These are phyloP conservation scores for Aeoliscus strigatus DNA, from an alignment of 2,797 vertebrate genomes.

Conservation along the genomic window DNA sequence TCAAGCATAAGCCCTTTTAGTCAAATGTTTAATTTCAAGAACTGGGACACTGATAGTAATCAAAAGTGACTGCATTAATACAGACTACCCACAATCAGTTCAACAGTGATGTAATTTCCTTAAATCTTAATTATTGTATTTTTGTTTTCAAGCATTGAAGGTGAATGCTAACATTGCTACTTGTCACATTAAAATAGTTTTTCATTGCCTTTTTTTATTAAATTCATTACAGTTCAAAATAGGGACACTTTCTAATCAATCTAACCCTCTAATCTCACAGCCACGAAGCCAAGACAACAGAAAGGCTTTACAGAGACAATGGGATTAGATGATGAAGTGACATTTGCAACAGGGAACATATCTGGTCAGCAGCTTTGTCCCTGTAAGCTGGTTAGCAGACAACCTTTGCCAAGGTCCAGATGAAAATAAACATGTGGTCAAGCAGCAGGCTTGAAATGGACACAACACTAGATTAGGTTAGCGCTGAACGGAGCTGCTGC, in stretches of 20 bases:
- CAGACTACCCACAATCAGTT: too few species aligned
- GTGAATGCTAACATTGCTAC: too few species aligned
- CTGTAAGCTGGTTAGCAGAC: conserved; percentile 64
- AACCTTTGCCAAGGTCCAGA: conserved; percentile 54
- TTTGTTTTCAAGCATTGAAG: too few species aligned
- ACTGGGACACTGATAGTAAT: too few species aligned
- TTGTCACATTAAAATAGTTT: too few species aligned
- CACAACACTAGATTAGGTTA: conserved; percentile 10
- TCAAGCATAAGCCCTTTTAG: too few species aligned
- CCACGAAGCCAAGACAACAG: conserved; percentile 17
- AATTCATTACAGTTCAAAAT: conserved; percentile 1
- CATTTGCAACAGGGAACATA: conserved; percentile 67
- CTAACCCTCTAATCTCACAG: conserved; percentile 21
- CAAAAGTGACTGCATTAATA: too few species aligned
- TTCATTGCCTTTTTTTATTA: background rate
- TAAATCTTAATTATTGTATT: too few species aligned
- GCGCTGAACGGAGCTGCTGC: too few species aligned
- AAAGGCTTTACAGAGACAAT: conserved; percentile 34
- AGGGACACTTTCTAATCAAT: conserved; percentile 20
- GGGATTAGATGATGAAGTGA: conserved; percentile 61
- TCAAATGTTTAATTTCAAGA: too few species aligned
- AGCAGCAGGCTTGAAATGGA: conserved; percentile 22
- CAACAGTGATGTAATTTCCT: too few species aligned
- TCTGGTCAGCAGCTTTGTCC: conserved; percentile 72
- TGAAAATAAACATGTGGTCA: conserved; percentile 38